A percentile compares a stretch with the other conserved stretches of the same genome.
phyloP scores from a whole-genome alignment of 2,113 vertebrate genomes.

The Solenodon paradoxus region DNA sequence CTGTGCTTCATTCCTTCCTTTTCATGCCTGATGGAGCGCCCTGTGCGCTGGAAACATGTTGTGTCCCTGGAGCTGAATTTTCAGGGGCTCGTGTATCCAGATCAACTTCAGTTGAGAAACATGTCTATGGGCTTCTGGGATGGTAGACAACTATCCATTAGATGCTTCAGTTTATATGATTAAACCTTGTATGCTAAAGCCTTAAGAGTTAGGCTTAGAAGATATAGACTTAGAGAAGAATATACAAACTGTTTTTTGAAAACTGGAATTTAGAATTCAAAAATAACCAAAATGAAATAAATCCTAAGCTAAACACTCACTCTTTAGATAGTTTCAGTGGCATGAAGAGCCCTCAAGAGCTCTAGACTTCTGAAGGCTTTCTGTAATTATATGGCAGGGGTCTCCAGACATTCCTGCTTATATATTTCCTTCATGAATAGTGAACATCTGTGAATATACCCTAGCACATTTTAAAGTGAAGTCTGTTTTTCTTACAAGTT shows the following conservation, averaged over 20 bases:
- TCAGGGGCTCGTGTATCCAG: constrained; percentile 15
- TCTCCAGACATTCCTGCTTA: constrained; percentile 30
- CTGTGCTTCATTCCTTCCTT: constrained; percentile 37
- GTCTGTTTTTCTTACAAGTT: background rate
- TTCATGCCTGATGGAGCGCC: constrained; percentile 44
- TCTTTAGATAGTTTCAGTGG: background rate
- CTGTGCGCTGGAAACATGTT: constrained; percentile 22
- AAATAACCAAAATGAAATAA: constrained; percentile 28
- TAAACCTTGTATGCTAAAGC: background rate
- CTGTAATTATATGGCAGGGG: background rate
- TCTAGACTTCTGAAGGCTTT: background rate
- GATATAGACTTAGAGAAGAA: background rate
- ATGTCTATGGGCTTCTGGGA: background rate
- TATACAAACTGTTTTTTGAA: background rate
- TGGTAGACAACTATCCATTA: background rate
- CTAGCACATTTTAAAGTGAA: background rate
- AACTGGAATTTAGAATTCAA: constrained; percentile 27
- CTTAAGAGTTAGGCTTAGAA: constrained; percentile 26
- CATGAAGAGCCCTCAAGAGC: background rate
- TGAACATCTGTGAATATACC: background rate
- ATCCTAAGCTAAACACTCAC: background rate
- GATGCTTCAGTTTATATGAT: background rate
- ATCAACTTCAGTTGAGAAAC: background rate
- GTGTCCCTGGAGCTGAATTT: constrained; percentile 19
- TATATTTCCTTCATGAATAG: background rate